Evolutionary conservation across 2,888 invertebrate genomes (phyloP).

Genomic region (Subacronicta megacephala): DNA sequence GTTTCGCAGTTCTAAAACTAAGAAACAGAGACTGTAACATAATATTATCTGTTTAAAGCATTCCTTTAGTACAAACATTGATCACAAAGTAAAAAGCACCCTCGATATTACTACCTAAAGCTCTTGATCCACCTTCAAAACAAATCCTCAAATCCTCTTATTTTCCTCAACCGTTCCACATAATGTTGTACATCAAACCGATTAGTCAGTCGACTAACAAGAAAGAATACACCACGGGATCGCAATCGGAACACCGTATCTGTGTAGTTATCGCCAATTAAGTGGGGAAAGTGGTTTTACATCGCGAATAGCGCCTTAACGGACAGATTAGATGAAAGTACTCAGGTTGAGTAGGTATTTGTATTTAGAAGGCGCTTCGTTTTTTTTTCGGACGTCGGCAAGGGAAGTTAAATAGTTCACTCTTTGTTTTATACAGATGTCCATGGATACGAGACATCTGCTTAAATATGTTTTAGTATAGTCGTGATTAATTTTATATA

Average conservation of each 20-base stretch:
- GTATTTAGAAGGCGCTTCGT: constrained; percentile 4
- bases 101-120: not conserved
- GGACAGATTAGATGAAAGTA: constrained; percentile 40
- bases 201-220: constrained; percentile 59
- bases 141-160: constrained; percentile 20
- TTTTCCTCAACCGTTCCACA: constrained; percentile 39
- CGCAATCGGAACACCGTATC: constrained; percentile 64
- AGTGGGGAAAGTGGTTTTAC: constrained; percentile 54
- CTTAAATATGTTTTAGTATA: too few relatives aligned
- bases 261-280: constrained; percentile 71
- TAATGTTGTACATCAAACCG: constrained; percentile 35
- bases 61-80: not conserved
- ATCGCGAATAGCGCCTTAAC: constrained; percentile 33
- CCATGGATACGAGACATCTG: too few relatives aligned
- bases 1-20: too few relatives aligned
- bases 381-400: not conserved
- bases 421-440: too few relatives aligned
- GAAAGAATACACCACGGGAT: constrained; percentile 62
- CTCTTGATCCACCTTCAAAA: constrained; percentile 21
- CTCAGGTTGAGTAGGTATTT: constrained; percentile 25
- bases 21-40: too few relatives aligned
- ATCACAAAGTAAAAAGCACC: not conserved
- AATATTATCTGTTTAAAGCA: too few relatives aligned
- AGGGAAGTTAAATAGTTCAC: not conserved
- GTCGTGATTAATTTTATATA: too few relatives aligned